phyloP scores from a whole-genome alignment of 2,888 invertebrate species.

The Clunio marinus region DNA sequence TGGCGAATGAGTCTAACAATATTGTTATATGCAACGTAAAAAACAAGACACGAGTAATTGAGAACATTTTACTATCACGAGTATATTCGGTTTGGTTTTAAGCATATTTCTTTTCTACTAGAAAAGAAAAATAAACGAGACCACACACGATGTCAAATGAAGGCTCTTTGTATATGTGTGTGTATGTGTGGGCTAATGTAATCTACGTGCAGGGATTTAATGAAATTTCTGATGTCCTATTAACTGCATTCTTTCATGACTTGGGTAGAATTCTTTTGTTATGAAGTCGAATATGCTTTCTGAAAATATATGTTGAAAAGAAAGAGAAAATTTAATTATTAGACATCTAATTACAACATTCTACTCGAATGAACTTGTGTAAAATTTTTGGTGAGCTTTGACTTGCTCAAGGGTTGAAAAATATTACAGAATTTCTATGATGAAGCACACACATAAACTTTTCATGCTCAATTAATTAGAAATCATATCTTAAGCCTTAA shows the following conservation, averaged over 20 bases:
- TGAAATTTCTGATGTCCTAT: neutral
- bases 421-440: too few species aligned
- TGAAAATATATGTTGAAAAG: neutral
- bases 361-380: too few species aligned
- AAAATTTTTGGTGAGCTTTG: too few species aligned
- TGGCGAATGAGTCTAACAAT: neutral
- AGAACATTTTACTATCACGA: constrained; percentile 35
- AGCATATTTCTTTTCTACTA: constrained; percentile 14
- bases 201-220: neutral
- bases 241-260: neutral
- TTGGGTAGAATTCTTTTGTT: neutral
- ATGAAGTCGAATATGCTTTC: neutral
- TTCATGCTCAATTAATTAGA: too few species aligned
- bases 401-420: too few species aligned
- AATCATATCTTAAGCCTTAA: too few species aligned
- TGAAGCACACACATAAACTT: too few species aligned
- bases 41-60: constrained; percentile 36
- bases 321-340: neutral
- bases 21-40: constrained; percentile 14
- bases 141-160: neutral
- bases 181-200: neutral
- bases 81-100: constrained; percentile 10
- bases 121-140: neutral
- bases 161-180: neutral
- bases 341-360: too few species aligned